These are phyloP conservation scores for Lophius americanus DNA, from an alignment of 2,797 vertebrate genomes.

Conservation along the genomic window DNA sequence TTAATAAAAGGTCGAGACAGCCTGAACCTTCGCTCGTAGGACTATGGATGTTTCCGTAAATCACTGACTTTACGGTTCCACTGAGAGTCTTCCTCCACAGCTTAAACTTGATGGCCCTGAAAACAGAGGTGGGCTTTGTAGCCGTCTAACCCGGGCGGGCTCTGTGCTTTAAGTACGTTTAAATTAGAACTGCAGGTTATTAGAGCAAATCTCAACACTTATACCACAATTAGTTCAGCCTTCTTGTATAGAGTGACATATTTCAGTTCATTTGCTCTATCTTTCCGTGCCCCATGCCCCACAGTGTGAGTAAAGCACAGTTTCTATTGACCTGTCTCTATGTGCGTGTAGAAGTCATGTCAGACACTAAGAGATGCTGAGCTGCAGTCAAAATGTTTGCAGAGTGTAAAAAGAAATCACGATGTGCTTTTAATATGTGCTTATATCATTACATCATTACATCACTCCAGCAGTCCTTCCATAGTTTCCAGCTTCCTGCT, in stretches of 20 bases:
- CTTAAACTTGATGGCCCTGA: constrained; percentile 9
- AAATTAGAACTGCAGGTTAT: too few relatives aligned
- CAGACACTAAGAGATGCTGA: background rate
- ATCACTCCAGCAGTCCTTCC: background rate
- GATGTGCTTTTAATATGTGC: background rate
- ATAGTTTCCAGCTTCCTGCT: too few relatives aligned
- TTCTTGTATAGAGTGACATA: too few relatives aligned
- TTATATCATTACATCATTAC: background rate
- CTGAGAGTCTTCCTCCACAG: constrained; percentile 13
- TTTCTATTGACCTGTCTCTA: background rate
- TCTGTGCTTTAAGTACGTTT: background rate
- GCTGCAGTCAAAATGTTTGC: background rate
- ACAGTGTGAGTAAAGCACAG: background rate
- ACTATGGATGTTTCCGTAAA: constrained; percentile 26
- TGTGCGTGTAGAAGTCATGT: background rate
- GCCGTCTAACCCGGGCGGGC: background rate
- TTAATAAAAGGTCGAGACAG: constrained; percentile 31
- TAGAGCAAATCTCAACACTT: too few relatives aligned
- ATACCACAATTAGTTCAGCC: too few relatives aligned
- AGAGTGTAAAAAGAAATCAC: constrained; percentile 2
- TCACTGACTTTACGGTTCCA: constrained; percentile 20
- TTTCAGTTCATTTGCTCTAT: too few relatives aligned
- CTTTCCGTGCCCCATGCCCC: too few relatives aligned
- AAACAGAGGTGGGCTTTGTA: constrained; percentile 13
- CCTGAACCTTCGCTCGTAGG: constrained; percentile 8